Conservation (phyloP, 2,113 vertebrate genomes). For the Sakesphorus luctuosus region DNA sequence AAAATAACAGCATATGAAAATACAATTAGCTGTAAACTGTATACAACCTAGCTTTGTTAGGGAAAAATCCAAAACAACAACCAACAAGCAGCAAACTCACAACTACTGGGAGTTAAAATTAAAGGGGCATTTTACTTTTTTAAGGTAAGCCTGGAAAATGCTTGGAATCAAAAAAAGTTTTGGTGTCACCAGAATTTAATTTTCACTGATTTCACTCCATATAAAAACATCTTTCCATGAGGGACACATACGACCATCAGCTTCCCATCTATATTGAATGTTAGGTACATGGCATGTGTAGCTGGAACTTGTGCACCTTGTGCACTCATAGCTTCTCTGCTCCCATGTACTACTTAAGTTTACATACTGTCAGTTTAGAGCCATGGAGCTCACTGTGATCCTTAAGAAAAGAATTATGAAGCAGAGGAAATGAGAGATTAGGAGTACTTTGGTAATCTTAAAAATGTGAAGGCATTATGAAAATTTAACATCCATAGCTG, state of each 20-base stretch:
- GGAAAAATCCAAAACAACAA: background rate
- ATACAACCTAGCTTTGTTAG: background rate
- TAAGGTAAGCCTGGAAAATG: background rate
- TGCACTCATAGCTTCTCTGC: fast-evolving
- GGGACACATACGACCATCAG: background rate
- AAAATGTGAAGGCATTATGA: background rate
- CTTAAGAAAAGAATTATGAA: background rate
- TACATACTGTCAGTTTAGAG: background rate
- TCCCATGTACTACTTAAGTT: background rate
- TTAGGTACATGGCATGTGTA: background rate
- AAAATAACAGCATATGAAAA: background rate
- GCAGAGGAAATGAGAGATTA: background rate
- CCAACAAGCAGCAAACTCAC: background rate
- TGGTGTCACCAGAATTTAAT: background rate
- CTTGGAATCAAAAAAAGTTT: background rate
- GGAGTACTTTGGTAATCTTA: background rate
- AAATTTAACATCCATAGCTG: background rate
- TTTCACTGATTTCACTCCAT: background rate
- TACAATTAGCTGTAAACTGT: background rate
- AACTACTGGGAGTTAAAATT: background rate
- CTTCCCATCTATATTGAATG: background rate
- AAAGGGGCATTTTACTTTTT: background rate
- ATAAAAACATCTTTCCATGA: background rate
- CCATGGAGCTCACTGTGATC: background rate
- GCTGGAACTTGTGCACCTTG: background rate